Evolutionary conservation across 2,888 invertebrate species (phyloP).

Genomic region (Hipparchia sbordonii): DNA sequence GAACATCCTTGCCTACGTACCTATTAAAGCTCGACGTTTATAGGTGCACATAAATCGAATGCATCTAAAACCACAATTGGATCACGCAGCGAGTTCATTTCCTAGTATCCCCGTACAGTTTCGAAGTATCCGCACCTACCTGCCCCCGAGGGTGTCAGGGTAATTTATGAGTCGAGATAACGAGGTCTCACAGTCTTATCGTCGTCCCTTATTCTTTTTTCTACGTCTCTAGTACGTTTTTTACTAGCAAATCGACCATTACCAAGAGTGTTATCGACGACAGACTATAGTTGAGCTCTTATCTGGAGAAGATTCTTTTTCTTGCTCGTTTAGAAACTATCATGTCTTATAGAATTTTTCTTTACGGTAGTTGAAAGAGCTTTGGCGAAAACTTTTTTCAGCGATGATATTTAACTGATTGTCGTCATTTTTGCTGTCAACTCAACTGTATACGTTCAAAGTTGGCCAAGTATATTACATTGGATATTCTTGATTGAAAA

Average conservation of each 20-base stretch:
- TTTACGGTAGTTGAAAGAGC: background rate
- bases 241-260: constrained; percentile 75
- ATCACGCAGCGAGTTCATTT: constrained; percentile 81
- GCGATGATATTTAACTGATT: no score
- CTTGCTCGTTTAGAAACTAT: constrained; percentile 33
- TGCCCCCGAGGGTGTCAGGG: constrained; percentile 75
- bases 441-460: no score
- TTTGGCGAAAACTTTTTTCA: no score
- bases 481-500: background rate
- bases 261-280: constrained; percentile 64
- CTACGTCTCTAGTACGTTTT: constrained; percentile 70
- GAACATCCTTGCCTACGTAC: constrained; percentile 2
- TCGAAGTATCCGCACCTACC: constrained; percentile 63
- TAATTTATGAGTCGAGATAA: constrained; percentile 81
- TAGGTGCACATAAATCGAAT: constrained; percentile 64
- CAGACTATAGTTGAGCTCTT: constrained; percentile 55
- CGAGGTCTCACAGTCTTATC: constrained; percentile 80
- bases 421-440: no score
- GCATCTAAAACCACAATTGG: constrained; percentile 80
- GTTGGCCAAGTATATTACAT: no score
- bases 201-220: constrained; percentile 72
- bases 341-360: background rate
- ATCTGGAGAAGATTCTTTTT: constrained; percentile 27
- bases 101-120: constrained; percentile 69
- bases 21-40: constrained; percentile 18